Evolutionary conservation across 2,113 vertebrate species (phyloP).

Genomic region (Rattus rattus): DNA sequence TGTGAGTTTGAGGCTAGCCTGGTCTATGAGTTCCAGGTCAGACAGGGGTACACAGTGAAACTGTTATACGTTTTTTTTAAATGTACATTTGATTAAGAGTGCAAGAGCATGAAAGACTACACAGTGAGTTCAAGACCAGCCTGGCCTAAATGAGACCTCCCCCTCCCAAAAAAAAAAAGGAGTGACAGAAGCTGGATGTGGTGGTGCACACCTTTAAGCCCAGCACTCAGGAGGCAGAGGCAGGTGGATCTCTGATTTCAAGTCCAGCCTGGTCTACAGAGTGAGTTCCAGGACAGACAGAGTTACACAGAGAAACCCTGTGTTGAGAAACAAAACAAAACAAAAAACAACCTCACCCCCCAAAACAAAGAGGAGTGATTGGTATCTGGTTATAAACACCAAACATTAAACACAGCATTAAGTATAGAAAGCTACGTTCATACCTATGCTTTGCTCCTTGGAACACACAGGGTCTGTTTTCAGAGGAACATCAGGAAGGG

Average conservation of each 20-base stretch:
- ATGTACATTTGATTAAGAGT: neutral
- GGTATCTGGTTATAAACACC: neutral
- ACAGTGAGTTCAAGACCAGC: neutral
- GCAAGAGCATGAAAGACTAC: neutral
- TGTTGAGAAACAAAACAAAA: neutral
- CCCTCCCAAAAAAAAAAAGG: accelerated
- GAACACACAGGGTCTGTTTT: neutral
- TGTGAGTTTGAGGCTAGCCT: neutral
- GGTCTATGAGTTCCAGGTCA: neutral
- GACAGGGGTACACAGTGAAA: neutral
- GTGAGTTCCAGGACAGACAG: neutral
- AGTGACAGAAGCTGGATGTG: neutral
- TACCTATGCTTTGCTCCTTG: neutral
- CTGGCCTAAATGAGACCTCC: neutral
- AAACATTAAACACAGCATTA: neutral
- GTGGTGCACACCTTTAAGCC: neutral
- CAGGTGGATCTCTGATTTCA: neutral
- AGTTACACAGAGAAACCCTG: neutral
- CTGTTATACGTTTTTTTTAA: neutral
- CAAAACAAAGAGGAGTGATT: neutral
- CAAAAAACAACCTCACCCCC: neutral
- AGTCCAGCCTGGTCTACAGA: neutral
- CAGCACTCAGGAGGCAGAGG: neutral
- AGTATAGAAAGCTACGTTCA: neutral
- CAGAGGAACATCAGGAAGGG: neutral